Conservation (phyloP, 1,140 invertebrate genomes). For the Hycleus cichorii region DNA sequence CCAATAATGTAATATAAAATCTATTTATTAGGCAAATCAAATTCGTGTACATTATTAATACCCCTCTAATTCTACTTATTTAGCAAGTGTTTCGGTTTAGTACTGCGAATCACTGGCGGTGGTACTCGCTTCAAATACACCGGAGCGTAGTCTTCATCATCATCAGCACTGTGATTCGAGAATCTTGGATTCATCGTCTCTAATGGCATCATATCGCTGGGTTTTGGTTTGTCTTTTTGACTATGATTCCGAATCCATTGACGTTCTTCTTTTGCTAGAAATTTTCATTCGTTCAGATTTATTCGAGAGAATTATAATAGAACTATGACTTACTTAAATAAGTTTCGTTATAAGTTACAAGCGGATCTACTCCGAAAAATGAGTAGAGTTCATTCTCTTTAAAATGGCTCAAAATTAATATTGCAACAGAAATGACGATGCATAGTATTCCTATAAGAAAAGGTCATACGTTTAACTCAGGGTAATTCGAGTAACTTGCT, state of each 20-base stretch:
- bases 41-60: neutral
- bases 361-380: slow-evolving; percentile 52
- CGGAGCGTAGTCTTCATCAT: slow-evolving; percentile 19
- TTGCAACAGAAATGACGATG: slow-evolving; percentile 38
- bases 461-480: too few relatives aligned
- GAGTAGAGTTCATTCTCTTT: slow-evolving; percentile 40
- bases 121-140: slow-evolving; percentile 21
- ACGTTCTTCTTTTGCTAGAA: slow-evolving; percentile 22
- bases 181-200: neutral
- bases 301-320: neutral
- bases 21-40: slow-evolving; percentile 14
- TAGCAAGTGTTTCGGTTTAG: slow-evolving; percentile 14
- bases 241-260: neutral
- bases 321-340: slow-evolving; percentile 35
- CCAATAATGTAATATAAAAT: slow-evolving; percentile 9
- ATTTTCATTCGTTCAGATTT: neutral
- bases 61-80: neutral
- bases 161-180: slow-evolving; percentile 9
- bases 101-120: slow-evolving; percentile 9
- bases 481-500: too few relatives aligned
- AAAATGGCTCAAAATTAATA: slow-evolving; percentile 44
- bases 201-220: slow-evolving; percentile 12
- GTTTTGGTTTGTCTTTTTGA: slow-evolving; percentile 13
- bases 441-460: slow-evolving; percentile 46
- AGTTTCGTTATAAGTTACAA: slow-evolving; percentile 47